Conservation (phyloP, 2,113 vertebrate genomes). For the Tretioscincus oriximinensis region DNA sequence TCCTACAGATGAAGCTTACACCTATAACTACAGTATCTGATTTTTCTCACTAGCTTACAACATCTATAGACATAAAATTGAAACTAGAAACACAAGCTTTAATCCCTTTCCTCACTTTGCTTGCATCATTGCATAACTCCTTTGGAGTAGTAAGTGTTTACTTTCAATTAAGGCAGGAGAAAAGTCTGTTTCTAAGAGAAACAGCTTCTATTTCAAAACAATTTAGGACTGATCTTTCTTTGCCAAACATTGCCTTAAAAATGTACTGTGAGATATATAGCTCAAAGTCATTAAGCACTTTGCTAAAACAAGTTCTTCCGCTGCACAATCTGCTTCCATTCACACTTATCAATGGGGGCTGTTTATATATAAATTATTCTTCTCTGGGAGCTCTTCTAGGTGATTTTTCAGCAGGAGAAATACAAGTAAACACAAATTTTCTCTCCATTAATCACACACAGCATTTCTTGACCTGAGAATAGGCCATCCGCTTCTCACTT, state of each 20-base stretch:
- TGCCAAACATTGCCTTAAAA: conserved; percentile 31
- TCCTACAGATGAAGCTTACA: background rate
- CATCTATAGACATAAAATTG: background rate
- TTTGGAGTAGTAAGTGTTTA: conserved; percentile 38
- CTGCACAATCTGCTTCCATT: background rate
- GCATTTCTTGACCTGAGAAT: conserved; percentile 2
- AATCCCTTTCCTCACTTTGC: background rate
- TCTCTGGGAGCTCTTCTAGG: conserved; percentile 4
- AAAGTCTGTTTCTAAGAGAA: conserved; percentile 53
- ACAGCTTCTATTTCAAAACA: conserved; percentile 48
- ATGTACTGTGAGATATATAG: background rate
- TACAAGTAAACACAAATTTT: conserved; percentile 1
- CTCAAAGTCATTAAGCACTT: background rate
- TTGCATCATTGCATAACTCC: conserved; percentile 28
- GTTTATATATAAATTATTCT: conserved; percentile 24
- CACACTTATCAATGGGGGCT: conserved; percentile 6
- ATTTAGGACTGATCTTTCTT: conserved; percentile 51
- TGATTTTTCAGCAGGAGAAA: conserved; percentile 10
- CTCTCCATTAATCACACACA: background rate
- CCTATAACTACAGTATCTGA: background rate
- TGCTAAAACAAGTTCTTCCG: background rate
- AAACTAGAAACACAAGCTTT: background rate
- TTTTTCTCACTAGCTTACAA: background rate
- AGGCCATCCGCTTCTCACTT: background rate
- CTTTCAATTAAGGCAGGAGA: conserved; percentile 48